phyloP scores from a whole-genome alignment of 2,888 invertebrate species.

The Vesta saturnalis region DNA sequence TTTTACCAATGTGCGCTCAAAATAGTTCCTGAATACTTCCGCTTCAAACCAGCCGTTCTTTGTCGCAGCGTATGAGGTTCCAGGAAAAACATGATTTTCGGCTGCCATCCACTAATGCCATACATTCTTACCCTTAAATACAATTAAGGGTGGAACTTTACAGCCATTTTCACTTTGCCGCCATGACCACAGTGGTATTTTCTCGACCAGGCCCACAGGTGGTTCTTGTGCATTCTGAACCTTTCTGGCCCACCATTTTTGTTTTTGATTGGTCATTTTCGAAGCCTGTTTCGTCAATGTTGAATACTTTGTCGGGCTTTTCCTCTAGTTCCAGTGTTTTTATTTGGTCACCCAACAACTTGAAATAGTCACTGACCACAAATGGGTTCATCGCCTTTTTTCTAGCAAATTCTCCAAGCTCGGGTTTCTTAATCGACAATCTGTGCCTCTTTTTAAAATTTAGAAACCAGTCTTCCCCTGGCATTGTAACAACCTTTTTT shows the following conservation, averaged over 20 bases:
- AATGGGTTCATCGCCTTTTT: too few species aligned
- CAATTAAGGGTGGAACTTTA: too few species aligned
- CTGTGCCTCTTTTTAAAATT: background rate
- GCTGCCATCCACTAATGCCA: background rate
- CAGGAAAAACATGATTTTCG: too few species aligned
- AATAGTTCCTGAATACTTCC: too few species aligned
- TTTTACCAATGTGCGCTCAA: background rate
- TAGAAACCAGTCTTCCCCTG: background rate
- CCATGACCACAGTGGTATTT: background rate
- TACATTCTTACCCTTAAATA: background rate
- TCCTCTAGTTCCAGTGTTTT: background rate
- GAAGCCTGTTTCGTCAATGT: background rate
- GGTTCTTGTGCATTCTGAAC: background rate
- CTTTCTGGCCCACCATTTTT: background rate
- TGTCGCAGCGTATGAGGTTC: too few species aligned
- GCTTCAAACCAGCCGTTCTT: background rate
- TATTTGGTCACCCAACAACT: background rate
- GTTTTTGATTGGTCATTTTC: background rate
- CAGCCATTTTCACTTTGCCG: background rate
- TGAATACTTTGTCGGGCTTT: background rate
- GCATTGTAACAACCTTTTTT: too few species aligned
- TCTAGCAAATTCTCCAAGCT: too few species aligned
- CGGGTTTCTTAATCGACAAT: too few species aligned
- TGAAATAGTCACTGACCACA: background rate
- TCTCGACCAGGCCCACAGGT: background rate